Conservation (phyloP, 64 coral and sea anemone genomes). For the Porites australiensis region DNA sequence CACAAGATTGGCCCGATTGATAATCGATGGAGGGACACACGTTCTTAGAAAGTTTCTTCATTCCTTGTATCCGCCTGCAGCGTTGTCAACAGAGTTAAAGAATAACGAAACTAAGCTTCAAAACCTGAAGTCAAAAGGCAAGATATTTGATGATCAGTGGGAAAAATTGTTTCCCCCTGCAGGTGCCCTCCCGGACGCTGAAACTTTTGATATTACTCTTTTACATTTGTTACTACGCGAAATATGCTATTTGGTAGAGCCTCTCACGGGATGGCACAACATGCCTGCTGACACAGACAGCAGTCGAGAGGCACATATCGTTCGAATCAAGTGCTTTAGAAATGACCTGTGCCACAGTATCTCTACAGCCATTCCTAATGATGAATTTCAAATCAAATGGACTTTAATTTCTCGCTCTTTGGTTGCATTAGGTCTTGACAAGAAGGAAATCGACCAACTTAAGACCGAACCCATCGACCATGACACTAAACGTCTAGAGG, state of each 20-base stretch:
- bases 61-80: background rate
- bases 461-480: conserved; percentile 42
- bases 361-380: conserved; percentile 13
- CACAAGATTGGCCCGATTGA: conserved; percentile 19
- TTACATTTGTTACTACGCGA: conserved; percentile 64
- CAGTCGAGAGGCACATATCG: conserved; percentile 56
- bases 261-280: conserved; percentile 42
- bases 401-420: background rate
- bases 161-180: conserved; percentile 52
- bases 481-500: conserved; percentile 9
- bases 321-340: conserved; percentile 54
- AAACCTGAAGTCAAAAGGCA: conserved; percentile 12
- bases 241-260: background rate
- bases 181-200: conserved; percentile 16
- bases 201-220: conserved; percentile 71
- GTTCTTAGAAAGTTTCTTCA: conserved; percentile 14
- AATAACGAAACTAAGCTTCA: background rate
- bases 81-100: background rate
- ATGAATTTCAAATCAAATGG: conserved; percentile 53
- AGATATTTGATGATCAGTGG: conserved; percentile 60
- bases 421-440: conserved; percentile 47
- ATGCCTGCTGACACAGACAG: conserved; percentile 46
- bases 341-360: conserved; percentile 60
- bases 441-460: conserved; percentile 26
- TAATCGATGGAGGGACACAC: conserved; percentile 57